phyloP scores from a whole-genome alignment of 2,797 vertebrate genomes.

The Momotus momota region DNA sequence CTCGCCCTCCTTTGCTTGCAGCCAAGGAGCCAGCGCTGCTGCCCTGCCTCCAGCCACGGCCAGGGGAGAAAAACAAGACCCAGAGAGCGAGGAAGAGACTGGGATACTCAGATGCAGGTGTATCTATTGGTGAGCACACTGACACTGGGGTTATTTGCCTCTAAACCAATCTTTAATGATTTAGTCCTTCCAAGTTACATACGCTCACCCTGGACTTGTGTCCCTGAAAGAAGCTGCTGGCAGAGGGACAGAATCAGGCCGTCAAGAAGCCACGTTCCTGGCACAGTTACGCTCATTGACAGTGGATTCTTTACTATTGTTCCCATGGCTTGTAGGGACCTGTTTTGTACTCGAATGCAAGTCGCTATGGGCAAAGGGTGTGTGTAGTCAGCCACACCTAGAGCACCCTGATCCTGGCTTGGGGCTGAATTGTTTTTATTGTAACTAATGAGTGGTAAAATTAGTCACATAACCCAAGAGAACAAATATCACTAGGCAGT shows the following conservation, averaged over 20 bases:
- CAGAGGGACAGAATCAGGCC: not conserved
- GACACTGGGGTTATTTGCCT: not conserved
- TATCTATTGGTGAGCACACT: not conserved
- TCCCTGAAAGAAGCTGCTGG: not conserved
- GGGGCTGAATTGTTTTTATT: not conserved
- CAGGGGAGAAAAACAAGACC: not conserved
- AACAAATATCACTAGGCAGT: not conserved
- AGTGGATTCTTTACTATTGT: not conserved
- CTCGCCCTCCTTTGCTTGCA: rapidly evolving
- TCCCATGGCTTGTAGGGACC: not conserved
- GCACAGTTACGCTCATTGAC: not conserved
- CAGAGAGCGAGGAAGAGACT: not conserved
- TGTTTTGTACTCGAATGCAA: not conserved
- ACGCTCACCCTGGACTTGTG: not conserved
- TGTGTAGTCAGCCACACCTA: not conserved
- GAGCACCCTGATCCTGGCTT: not conserved
- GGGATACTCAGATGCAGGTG: rapidly evolving
- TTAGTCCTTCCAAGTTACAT: not conserved
- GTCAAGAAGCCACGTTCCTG: not conserved
- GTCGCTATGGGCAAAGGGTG: not conserved
- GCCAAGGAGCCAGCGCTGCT: not conserved
- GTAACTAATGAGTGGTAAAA: not conserved
- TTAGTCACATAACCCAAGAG: not conserved
- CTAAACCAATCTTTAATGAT: not conserved
- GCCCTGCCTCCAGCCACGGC: rapidly evolving